phyloP scores from a whole-genome alignment of 2,113 vertebrate species.

The Seriola aureovittata region DNA sequence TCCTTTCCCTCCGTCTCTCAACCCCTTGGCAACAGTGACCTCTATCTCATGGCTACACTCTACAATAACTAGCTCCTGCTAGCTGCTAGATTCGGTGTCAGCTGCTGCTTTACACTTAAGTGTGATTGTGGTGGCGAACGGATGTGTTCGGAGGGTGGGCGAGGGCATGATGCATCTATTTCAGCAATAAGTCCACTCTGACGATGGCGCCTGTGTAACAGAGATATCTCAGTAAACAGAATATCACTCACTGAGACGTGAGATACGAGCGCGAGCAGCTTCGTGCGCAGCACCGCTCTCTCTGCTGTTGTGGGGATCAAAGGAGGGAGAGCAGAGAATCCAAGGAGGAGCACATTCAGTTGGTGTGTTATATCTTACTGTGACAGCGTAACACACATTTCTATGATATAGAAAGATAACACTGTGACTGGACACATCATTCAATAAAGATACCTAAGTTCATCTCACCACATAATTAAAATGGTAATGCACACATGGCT shows the following conservation, averaged over 20 bases:
- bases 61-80: slow-evolving; percentile 59
- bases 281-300: slow-evolving; percentile 23
- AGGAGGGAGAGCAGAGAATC: slow-evolving; percentile 23
- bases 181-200: slow-evolving; percentile 50
- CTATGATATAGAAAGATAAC: neutral
- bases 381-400: neutral
- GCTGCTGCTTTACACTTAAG: slow-evolving; percentile 53
- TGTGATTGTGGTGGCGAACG: slow-evolving; percentile 50
- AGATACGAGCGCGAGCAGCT: slow-evolving; percentile 48
- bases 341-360: slow-evolving; percentile 19
- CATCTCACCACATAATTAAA: slow-evolving; percentile 5
- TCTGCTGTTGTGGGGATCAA: slow-evolving; percentile 20
- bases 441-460: neutral
- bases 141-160: slow-evolving; percentile 51
- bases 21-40: slow-evolving; percentile 67
- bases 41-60: slow-evolving; percentile 67
- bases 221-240: slow-evolving; percentile 74
- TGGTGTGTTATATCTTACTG: neutral
- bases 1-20: slow-evolving; percentile 62
- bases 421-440: neutral
- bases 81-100: slow-evolving; percentile 49
- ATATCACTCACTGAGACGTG: slow-evolving; percentile 58
- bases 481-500: neutral
- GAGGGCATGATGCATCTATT: slow-evolving; percentile 60
- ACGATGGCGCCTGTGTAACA: slow-evolving; percentile 65